A percentile compares a stretch with the other conserved stretches of the same genome.
phyloP scores from a whole-genome alignment of 2,113 vertebrate species.

The Irena cyanogastra region DNA sequence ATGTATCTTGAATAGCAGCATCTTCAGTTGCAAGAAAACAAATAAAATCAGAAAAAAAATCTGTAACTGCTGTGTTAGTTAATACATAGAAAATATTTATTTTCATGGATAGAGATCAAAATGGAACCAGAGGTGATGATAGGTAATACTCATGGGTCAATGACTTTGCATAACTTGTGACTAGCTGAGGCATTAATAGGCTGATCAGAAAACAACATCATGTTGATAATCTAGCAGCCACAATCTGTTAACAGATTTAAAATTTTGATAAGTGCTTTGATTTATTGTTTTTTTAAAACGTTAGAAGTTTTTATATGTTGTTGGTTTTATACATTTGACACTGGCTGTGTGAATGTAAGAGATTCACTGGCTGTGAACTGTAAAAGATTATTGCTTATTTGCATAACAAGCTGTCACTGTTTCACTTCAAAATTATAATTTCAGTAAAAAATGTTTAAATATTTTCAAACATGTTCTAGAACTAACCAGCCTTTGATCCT shows the following conservation, averaged over 20 bases:
- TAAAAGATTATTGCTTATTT: neutral
- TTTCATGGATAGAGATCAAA: neutral
- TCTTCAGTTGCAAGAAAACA: neutral
- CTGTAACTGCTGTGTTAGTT: neutral
- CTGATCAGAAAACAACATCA: neutral
- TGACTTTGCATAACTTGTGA: neutral
- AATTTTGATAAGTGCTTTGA: neutral
- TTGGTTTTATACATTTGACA: neutral
- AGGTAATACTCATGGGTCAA: neutral
- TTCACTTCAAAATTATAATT: neutral
- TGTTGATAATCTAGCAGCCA: neutral
- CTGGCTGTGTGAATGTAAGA: neutral
- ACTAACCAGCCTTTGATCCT: neutral
- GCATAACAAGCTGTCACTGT: neutral
- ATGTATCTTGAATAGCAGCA: neutral
- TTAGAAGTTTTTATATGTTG: rapidly evolving
- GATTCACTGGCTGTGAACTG: too few relatives aligned
- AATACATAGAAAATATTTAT: neutral
- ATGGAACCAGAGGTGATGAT: neutral
- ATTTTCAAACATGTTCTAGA: neutral
- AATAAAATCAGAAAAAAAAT: neutral
- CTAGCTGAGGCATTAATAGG: neutral
- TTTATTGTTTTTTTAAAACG: neutral
- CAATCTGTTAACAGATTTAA: neutral
- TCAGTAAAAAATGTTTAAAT: neutral